phyloP scores from a whole-genome alignment of 2,888 invertebrate genomes.

The Coelinius sp. region DNA sequence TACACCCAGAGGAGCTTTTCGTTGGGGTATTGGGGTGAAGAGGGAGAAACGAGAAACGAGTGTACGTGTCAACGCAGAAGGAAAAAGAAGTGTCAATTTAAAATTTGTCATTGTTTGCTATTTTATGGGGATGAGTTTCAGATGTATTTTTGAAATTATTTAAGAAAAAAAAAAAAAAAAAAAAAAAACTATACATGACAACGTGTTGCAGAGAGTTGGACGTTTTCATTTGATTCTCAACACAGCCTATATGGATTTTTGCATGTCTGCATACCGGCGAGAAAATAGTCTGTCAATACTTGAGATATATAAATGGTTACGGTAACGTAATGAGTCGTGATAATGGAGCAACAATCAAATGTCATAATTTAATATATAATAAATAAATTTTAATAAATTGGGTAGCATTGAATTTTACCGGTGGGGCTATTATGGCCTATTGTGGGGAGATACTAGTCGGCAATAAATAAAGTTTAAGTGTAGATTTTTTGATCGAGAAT shows the following conservation, averaged over 20 bases:
- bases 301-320: neutral
- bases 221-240: neutral
- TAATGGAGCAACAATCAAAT: neutral
- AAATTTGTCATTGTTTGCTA: neutral
- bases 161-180: neutral
- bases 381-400: neutral
- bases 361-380: neutral
- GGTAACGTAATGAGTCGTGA: neutral
- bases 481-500: neutral
- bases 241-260: conserved; percentile 16
- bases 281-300: conserved; percentile 20
- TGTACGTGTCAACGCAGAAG: conserved; percentile 35
- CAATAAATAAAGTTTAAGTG: neutral
- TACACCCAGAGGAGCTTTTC: conserved; percentile 24
- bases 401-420: neutral
- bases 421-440: neutral
- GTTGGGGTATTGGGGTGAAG: conserved; percentile 14
- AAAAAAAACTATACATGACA: neutral
- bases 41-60: conserved; percentile 24
- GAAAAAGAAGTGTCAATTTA: conserved; percentile 27
- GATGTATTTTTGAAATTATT: neutral
- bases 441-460: neutral
- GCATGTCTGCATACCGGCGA: conserved; percentile 11
- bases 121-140: neutral
- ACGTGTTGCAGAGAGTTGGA: neutral